These are phyloP conservation scores for Tenualosa thibaudeaui DNA, from an alignment of 2,797 vertebrate genomes.

Conservation along the genomic window DNA sequence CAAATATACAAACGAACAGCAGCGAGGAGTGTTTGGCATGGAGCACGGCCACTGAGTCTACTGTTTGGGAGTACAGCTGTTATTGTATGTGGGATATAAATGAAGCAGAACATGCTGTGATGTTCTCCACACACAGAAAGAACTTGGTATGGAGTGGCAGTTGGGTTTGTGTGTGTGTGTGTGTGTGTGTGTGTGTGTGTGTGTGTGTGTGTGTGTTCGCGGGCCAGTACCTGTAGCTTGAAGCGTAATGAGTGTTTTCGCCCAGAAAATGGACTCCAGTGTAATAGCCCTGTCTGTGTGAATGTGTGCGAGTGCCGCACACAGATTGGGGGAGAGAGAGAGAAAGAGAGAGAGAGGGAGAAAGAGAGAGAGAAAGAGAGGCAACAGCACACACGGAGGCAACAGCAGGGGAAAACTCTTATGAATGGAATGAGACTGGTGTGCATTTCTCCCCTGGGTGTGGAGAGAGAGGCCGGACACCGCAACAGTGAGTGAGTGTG, in stretches of 20 bases:
- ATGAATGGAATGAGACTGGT: slow-evolving; percentile 57
- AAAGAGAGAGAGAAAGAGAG: background rate
- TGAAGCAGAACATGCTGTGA: slow-evolving; percentile 7
- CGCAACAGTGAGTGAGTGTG: background rate
- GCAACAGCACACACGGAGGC: background rate
- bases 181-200: no score
- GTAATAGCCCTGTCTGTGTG: background rate
- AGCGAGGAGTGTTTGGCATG: slow-evolving; percentile 11
- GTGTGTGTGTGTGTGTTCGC: background rate
- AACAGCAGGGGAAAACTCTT: slow-evolving; percentile 30
- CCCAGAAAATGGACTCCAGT: background rate
- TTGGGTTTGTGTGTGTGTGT: background rate
- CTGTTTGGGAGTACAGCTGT: background rate
- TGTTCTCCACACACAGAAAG: background rate
- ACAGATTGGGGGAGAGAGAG: background rate
- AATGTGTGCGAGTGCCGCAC: background rate
- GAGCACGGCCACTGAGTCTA: background rate
- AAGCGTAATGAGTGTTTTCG: background rate
- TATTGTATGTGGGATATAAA: background rate
- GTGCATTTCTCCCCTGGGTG: slow-evolving; percentile 55
- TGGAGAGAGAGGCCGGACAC: slow-evolving; percentile 30
- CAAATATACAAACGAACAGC: background rate
- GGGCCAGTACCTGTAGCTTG: background rate
- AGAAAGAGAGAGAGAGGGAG: no score
- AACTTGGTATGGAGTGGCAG: background rate